Evolutionary conservation across 2,113 vertebrate genomes (phyloP), one percentile per base, ranked within the genome.

Genomic region (Apus apus): DNA sequence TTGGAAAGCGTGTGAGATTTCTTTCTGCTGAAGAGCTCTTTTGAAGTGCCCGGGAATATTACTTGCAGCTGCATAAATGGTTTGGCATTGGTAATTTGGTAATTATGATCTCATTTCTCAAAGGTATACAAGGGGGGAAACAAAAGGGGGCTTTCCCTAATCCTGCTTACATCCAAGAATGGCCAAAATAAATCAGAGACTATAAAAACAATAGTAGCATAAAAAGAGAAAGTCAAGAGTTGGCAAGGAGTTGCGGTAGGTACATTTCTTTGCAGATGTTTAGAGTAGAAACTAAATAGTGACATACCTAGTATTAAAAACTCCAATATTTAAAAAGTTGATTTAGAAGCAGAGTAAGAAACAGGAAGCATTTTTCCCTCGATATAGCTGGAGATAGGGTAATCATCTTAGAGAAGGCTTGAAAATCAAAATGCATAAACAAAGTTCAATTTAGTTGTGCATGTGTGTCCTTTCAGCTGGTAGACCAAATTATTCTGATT

Each of bases 401-500:
- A 96, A 90, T 96, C 64, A 84, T 85, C 64, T 79, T 95, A 86
- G 93, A 94, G 88, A 91, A 96, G 90, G 54, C 78, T 91, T 89
- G 84, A 95, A 87, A 90, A 96, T 94, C 89, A 97, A 97, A 96
- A 96, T 60, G 75, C 86, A 94, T 97, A 97, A 85, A 92, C 89
- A 94, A 86, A 87, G 66, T 86, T 90, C 86, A 96, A 95, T 95
- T 98, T 93, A 85, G 78, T 95, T 95, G 80, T 84, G 53, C 70
- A 81, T 91, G 89, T 93, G 94, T 96, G 76, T 95, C 74, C 75
- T 94, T 97, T 96, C 85, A 90, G 79, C 67, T 84, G 74, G 73
- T 92, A 90, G 95, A 95, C 89, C 92, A 94, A 97, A 97, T 96
- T 93, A 92, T 93, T 86, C 86, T 97, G 84, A 87, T 82, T 96